A percentile compares a stretch with the other conserved stretches of the same genome.
These are phyloP conservation scores for Danio choprae DNA, from an alignment of 2,797 vertebrate genomes.

Conservation along the genomic window DNA sequence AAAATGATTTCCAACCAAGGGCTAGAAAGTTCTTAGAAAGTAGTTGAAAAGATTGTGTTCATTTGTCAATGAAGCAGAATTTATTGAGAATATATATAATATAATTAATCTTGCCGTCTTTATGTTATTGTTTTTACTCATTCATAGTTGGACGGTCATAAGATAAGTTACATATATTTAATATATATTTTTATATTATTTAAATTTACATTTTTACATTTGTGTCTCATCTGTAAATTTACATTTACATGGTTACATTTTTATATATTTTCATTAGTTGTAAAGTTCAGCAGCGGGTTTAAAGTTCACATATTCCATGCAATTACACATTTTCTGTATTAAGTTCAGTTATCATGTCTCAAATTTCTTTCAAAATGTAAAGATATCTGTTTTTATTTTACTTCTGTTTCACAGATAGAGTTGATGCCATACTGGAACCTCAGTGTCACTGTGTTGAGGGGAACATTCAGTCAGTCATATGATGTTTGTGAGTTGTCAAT, in stretches of 20 bases:
- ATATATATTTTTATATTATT: too few species aligned
- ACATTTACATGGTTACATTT: too few species aligned
- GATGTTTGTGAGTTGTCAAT: slow-evolving; percentile 73
- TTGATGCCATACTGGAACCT: slow-evolving; percentile 68
- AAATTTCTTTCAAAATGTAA: too few species aligned
- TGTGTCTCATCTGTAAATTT: too few species aligned
- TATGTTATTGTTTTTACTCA: background rate
- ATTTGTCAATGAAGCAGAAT: background rate
- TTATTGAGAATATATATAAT: background rate
- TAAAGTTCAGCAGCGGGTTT: too few species aligned
- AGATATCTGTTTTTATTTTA: background rate
- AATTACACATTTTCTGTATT: too few species aligned
- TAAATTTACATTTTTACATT: too few species aligned
- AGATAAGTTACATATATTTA: too few species aligned
- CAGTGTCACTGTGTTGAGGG: slow-evolving; percentile 79
- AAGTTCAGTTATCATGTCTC: too few species aligned
- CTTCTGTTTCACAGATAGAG: slow-evolving; percentile 61
- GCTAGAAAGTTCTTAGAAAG: background rate
- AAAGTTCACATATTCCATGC: too few species aligned
- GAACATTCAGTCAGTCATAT: slow-evolving; percentile 67
- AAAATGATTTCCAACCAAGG: background rate
- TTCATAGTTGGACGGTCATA: background rate
- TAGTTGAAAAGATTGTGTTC: background rate
- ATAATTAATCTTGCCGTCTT: background rate
- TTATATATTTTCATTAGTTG: too few species aligned